These are phyloP conservation scores for Scaptomyza pallida DNA, from an alignment of 1,140 invertebrate genomes.

Conservation along the genomic window DNA sequence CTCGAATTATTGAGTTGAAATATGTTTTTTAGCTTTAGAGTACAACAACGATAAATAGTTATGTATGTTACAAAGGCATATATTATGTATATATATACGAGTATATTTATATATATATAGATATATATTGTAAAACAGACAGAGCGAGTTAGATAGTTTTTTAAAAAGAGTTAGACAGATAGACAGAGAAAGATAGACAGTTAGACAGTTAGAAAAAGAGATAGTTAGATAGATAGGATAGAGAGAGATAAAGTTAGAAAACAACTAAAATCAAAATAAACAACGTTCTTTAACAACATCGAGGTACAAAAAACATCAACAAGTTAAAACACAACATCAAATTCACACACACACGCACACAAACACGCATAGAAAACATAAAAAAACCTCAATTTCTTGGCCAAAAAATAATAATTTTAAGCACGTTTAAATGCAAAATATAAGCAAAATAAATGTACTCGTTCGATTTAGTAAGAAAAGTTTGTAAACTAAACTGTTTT, in stretches of 20 bases:
- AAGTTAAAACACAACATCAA: constrained; percentile 50
- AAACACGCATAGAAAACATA: constrained; percentile 20
- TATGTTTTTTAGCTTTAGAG: constrained; percentile 53
- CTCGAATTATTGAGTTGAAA: constrained; percentile 31
- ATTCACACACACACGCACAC: constrained; percentile 27
- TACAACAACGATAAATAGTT: constrained; percentile 75
- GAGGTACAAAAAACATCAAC: constrained; percentile 53
- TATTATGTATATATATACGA: constrained; percentile 75
- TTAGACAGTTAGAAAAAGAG: constrained; percentile 29
- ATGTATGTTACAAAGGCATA: constrained; percentile 75
- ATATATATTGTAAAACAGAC: constrained; percentile 66
- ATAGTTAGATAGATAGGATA: constrained; percentile 32
- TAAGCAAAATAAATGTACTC: not conserved
- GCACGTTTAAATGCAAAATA: constrained; percentile 3
- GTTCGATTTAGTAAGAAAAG: too few species aligned
- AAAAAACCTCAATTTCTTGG: constrained; percentile 8
- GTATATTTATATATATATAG: too few species aligned
- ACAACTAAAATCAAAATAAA: constrained; percentile 55
- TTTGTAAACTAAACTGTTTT: too few species aligned
- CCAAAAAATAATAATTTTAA: not conserved
- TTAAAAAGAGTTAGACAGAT: constrained; percentile 51
- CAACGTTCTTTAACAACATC: constrained; percentile 62
- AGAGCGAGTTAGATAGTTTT: constrained; percentile 55
- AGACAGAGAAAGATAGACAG: constrained; percentile 43
- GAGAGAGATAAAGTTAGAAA: constrained; percentile 32